These are phyloP conservation scores for Heterohyrax brucei DNA, from an alignment of 2,797 vertebrate genomes.

Conservation along the genomic window DNA sequence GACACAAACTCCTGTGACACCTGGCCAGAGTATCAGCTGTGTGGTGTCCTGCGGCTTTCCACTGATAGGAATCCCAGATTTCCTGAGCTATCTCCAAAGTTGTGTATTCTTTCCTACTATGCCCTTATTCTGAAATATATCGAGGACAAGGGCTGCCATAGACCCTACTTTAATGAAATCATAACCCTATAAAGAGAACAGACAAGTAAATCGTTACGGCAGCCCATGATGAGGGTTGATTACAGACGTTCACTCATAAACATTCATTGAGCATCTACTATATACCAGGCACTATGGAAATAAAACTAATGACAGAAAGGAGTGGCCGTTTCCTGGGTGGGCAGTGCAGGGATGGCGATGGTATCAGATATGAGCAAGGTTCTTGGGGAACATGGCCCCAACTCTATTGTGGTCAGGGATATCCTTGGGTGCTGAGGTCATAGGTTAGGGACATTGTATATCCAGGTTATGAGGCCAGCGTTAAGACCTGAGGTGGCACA, in stretches of 20 bases:
- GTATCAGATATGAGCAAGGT: not conserved
- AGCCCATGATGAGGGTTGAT: not conserved
- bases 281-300: not conserved
- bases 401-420: not conserved
- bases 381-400: not conserved
- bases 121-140: not conserved
- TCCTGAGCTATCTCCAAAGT: not conserved
- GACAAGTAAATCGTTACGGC: not conserved
- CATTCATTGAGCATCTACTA: not conserved
- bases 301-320: not conserved
- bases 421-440: not conserved
- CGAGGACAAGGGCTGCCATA: not conserved
- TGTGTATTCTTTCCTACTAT: not conserved
- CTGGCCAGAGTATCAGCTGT: accelerated
- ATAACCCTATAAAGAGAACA: not conserved
- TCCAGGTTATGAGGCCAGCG: not conserved
- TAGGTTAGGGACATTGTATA: not conserved
- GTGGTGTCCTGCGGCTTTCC: not conserved
- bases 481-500: not conserved
- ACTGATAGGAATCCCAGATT: not conserved
- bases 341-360: not conserved
- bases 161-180: not conserved
- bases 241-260: not conserved
- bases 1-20: not conserved
- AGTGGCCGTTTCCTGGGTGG: not conserved